Conservation (phyloP, 2,797 vertebrate species). For the Hemitrygon akajei region DNA sequence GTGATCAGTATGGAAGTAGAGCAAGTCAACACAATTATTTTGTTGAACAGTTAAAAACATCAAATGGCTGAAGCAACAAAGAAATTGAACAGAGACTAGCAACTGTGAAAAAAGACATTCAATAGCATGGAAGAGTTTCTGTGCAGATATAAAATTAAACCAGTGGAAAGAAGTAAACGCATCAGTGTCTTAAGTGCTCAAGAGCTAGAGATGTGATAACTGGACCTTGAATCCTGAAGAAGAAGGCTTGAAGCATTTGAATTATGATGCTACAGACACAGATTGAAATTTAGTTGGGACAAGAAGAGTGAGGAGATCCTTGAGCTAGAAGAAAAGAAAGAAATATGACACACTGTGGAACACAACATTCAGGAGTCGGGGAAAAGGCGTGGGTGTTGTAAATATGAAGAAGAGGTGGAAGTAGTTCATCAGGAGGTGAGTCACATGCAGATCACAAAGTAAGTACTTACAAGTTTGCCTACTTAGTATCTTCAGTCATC, state of each 20-base stretch:
- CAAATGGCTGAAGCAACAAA: conserved; percentile 12
- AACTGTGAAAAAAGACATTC: not conserved
- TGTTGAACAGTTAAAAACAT: conserved; percentile 13
- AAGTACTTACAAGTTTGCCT: too few species aligned
- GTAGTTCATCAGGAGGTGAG: not conserved
- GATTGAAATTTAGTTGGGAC: conserved; percentile 31
- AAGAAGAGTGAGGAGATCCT: conserved; percentile 26
- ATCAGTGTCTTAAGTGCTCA: not conserved
- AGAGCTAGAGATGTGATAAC: conserved; percentile 10
- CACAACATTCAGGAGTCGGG: not conserved
- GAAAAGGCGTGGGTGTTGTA: not conserved
- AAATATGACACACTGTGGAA: not conserved
- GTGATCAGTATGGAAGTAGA: not conserved
- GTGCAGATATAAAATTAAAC: not conserved
- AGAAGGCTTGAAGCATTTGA: conserved; percentile 11
- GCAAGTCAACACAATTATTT: not conserved
- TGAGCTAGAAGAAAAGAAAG: conserved; percentile 28
- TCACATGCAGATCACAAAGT: not conserved
- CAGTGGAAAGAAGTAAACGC: not conserved
- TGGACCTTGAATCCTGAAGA: conserved; percentile 26
- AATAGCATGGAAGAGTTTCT: not conserved
- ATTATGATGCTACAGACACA: conserved; percentile 31
- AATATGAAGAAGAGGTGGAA: not conserved
- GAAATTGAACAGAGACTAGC: not conserved
- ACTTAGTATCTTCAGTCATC: not conserved